Base-by-base conservation (phyloP, 2,113 vertebrate species). In the Ictalurus furcatus region DNA sequence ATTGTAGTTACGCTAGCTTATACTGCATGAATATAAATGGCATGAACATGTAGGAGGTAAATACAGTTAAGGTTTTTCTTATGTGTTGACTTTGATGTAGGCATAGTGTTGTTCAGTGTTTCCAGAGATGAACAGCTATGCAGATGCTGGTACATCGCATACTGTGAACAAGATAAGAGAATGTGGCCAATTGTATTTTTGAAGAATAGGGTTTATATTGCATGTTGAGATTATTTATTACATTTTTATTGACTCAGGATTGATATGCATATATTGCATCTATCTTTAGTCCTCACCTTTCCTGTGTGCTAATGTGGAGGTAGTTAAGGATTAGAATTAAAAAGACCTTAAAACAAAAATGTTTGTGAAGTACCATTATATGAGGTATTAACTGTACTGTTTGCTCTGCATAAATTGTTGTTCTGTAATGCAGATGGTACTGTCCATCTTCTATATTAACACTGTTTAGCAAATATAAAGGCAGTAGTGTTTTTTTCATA, bases 21-120 rank as follows among this genome's bases (percentile, higher is more conserved):
- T 86, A 21, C 54, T 34, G 61, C 54, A 11, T 92, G 91, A 90
- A 91, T 92, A 92, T 89, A 91, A 92, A 89, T 90, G 87, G 76
- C 59, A 90, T 63, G 34, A 88, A 90, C 76, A 84, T 40, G 28
- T 71, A 48, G 89, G 80, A 58, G 87, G 71, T 21, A 44, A 85
- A 90, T 90, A 85, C 44, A 88, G 85, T 90, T 88, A 85, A 58
- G 69, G 65, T 59, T 87, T 80, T 89, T 90, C 78, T 73, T 90
- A n/a, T 90, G 52, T 69, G 30, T 59, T 82, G 76, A 67, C 74
- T 88, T 78, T 85, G 40, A 65, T 52, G 85, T 52, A 52, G 80
- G 54, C 79, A 48, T 56, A 56, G 52, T 67, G 67, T 91, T 76
- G 63, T 91, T 88, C 82, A 56, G 44, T 74, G 44, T 73, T 71